Percentiles rank a stretch among this genome's conserved stretches.
Evolutionary conservation across 2,888 invertebrate species (phyloP).

Genomic region (Stenodema calcarata): DNA sequence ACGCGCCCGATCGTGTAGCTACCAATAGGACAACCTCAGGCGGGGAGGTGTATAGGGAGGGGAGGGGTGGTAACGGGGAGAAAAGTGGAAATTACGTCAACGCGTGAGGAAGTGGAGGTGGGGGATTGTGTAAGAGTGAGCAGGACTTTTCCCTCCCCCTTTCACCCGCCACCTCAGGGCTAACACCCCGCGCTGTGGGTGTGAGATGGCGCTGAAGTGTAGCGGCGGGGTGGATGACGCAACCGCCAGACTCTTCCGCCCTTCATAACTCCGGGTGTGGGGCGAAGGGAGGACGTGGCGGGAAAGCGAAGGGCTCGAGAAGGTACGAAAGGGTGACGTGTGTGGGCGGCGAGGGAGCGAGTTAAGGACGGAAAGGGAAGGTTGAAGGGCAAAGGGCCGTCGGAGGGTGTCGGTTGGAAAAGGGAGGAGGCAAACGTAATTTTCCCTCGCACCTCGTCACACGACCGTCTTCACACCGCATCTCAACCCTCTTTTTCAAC

Average conservation of each 20-base stretch:
- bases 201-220: background rate
- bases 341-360: background rate
- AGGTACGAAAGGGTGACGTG: background rate
- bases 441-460: background rate
- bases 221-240: background rate
- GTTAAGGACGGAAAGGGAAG: background rate
- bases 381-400: constrained; percentile 8
- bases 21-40: too few species aligned
- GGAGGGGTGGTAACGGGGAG: too few species aligned
- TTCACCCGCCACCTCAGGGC: too few species aligned
- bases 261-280: background rate
- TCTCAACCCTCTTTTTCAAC: background rate
- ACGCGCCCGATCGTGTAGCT: too few species aligned
- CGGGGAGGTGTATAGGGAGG: too few species aligned
- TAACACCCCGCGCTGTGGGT: too few species aligned
- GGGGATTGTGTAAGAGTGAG: too few species aligned
- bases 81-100: too few species aligned
- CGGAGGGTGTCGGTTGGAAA: background rate
- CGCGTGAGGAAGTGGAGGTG: too few species aligned
- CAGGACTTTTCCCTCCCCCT: too few species aligned
- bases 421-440: background rate
- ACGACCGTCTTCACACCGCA: background rate
- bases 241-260: background rate
- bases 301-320: background rate
- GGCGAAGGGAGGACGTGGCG: background rate